These are phyloP conservation scores for Pammene fasciana DNA, from an alignment of 2,888 invertebrate genomes.

Conservation along the genomic window DNA sequence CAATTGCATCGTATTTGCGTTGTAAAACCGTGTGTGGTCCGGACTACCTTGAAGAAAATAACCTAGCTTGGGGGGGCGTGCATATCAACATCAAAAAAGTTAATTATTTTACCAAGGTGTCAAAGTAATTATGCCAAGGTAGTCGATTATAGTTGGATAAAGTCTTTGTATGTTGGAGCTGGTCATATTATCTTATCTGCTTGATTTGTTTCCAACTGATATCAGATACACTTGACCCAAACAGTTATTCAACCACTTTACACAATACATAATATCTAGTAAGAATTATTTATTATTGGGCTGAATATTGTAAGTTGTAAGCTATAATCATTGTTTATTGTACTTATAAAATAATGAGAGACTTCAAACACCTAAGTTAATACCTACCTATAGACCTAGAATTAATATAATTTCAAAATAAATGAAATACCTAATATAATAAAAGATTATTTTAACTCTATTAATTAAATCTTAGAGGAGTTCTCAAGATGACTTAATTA, in stretches of 20 bases:
- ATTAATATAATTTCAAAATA: no score
- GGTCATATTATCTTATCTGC: slow-evolving; percentile 35
- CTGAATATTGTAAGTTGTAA: neutral
- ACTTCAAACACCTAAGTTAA: no score
- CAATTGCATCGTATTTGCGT: slow-evolving; percentile 33
- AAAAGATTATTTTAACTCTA: no score
- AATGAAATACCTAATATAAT: no score
- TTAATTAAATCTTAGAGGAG: no score
- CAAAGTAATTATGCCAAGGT: slow-evolving; percentile 36
- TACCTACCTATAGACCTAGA: no score
- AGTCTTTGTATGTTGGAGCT: slow-evolving; percentile 13
- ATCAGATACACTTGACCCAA: slow-evolving; percentile 34
- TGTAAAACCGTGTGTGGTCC: slow-evolving; percentile 43
- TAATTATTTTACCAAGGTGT: slow-evolving; percentile 24
- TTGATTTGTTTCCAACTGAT: slow-evolving; percentile 30
- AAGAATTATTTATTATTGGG: neutral
- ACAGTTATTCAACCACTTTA: slow-evolving; percentile 6
- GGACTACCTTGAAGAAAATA: slow-evolving; percentile 38
- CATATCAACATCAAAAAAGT: slow-evolving; percentile 17
- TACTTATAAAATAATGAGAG: no score
- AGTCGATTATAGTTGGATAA: slow-evolving; percentile 11
- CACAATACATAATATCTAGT: neutral
- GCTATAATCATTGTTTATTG: no score
- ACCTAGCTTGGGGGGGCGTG: slow-evolving; percentile 33
- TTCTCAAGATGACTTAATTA: neutral